Evolutionary conservation across 1,140 invertebrate genomes (phyloP).

Genomic region (Dufourea novaeangliae): DNA sequence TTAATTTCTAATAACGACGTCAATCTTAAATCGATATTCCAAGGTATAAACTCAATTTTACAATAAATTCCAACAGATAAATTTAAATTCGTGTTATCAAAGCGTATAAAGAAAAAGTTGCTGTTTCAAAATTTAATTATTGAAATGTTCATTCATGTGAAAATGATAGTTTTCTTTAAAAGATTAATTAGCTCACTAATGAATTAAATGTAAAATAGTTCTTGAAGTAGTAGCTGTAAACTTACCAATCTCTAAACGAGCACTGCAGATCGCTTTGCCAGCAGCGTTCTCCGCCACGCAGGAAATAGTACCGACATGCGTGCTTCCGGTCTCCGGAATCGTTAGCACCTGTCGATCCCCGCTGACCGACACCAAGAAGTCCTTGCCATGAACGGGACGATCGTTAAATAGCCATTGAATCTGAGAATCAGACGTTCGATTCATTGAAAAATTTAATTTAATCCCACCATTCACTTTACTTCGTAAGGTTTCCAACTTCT

Average conservation of each 20-base stretch:
- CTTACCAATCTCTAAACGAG: constrained; percentile 83
- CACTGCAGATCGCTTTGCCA: constrained; percentile 86
- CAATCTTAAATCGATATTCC: too few relatives aligned
- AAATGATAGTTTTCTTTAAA: too few relatives aligned
- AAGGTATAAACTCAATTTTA: too few relatives aligned
- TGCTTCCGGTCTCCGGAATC: constrained; percentile 83
- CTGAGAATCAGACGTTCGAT: constrained; percentile 72
- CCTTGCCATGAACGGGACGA: constrained; percentile 86
- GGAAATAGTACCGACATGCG: constrained; percentile 86
- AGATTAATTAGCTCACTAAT: too few relatives aligned
- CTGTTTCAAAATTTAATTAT: too few relatives aligned
- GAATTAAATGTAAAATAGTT: background rate
- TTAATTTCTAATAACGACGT: too few relatives aligned
- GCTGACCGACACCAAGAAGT: constrained; percentile 87
- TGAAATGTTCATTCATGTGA: too few relatives aligned
- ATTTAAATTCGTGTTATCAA: too few relatives aligned
- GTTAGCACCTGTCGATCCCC: constrained; percentile 87
- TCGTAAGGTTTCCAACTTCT: too few relatives aligned
- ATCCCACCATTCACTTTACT: too few relatives aligned
- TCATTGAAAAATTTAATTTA: background rate
- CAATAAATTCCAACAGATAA: too few relatives aligned
- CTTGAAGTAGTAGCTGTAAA: constrained; percentile 6
- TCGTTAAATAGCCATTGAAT: constrained; percentile 89
- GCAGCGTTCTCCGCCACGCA: constrained; percentile 89
- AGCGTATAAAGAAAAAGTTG: too few relatives aligned